Conservation (phyloP, 1,140 invertebrate species). For the Antheraea pernyi region DNA sequence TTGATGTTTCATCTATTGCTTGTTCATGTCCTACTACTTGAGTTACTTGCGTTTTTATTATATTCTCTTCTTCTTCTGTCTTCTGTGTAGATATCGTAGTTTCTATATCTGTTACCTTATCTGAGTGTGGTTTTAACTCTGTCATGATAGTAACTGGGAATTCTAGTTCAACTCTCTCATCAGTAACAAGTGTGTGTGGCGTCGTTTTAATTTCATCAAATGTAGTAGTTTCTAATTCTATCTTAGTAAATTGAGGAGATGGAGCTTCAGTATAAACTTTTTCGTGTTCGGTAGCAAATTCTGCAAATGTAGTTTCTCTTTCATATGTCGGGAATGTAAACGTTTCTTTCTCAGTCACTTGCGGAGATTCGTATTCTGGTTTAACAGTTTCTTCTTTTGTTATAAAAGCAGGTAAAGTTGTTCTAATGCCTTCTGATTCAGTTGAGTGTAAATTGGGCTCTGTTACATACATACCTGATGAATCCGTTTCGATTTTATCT, state of each 20-base stretch:
- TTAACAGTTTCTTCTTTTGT: neutral
- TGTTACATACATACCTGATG: neutral
- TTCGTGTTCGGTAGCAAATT: neutral
- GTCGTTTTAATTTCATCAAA: neutral
- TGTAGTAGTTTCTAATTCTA: neutral
- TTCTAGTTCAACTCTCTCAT: neutral
- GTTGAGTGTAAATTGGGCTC: neutral
- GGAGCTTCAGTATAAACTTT: neutral
- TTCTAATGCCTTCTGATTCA: slow-evolving; percentile 1
- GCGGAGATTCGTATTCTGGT: neutral
- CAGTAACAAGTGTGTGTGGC: neutral
- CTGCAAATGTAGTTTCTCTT: neutral
- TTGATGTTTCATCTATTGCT: neutral
- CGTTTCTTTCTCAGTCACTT: too few species aligned
- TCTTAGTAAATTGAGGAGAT: neutral
- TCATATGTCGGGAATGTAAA: neutral
- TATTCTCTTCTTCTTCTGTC: neutral
- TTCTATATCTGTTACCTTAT: neutral
- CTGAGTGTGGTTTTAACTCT: neutral
- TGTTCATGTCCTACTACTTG: neutral
- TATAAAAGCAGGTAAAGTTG: neutral
- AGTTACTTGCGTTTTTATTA: neutral
- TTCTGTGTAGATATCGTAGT: neutral
- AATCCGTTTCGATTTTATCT: neutral
- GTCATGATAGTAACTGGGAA: neutral